Evolutionary conservation across 2,888 invertebrate species (phyloP).

Genomic region (Diaphora mendica): DNA sequence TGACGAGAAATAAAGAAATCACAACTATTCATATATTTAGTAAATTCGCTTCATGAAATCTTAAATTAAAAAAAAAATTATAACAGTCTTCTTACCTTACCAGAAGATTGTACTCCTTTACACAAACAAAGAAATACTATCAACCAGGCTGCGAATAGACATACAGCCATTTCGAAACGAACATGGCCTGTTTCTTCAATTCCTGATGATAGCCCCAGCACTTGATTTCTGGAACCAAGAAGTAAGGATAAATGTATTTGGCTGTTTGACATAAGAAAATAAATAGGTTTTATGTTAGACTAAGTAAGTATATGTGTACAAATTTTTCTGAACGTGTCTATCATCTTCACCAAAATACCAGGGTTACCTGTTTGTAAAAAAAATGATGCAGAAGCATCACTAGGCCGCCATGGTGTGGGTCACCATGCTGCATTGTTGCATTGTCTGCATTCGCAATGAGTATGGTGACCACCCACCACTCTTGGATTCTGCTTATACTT

Average conservation of each 20-base stretch:
- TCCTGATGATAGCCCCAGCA: slow-evolving; percentile 90
- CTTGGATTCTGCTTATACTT: too few species aligned
- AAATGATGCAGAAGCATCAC: too few species aligned
- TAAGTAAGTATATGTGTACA: too few species aligned
- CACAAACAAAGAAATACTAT: slow-evolving; percentile 92
- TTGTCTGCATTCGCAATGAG: too few species aligned
- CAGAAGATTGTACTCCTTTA: slow-evolving; percentile 93
- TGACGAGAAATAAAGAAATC: too few species aligned
- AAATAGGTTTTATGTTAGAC: background rate
- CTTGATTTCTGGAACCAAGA: slow-evolving; percentile 83
- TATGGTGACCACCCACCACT: too few species aligned
- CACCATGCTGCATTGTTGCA: too few species aligned
- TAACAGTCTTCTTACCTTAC: slow-evolving; percentile 84
- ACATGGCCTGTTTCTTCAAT: slow-evolving; percentile 90
- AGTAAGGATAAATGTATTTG: background rate
- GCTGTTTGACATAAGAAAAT: background rate
- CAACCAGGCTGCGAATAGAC: slow-evolving; percentile 92
- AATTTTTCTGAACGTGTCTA: too few species aligned
- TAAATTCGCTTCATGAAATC: background rate
- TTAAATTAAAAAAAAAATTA: background rate
- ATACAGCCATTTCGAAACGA: slow-evolving; percentile 90
- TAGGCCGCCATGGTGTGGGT: too few species aligned
- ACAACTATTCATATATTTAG: too few species aligned
- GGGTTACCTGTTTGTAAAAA: too few species aligned
- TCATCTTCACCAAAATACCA: too few species aligned